A percentile compares a stretch with the other conserved stretches of the same genome.
Conservation (phyloP, 2,797 vertebrate species). For the Mergus octosetaceus region DNA sequence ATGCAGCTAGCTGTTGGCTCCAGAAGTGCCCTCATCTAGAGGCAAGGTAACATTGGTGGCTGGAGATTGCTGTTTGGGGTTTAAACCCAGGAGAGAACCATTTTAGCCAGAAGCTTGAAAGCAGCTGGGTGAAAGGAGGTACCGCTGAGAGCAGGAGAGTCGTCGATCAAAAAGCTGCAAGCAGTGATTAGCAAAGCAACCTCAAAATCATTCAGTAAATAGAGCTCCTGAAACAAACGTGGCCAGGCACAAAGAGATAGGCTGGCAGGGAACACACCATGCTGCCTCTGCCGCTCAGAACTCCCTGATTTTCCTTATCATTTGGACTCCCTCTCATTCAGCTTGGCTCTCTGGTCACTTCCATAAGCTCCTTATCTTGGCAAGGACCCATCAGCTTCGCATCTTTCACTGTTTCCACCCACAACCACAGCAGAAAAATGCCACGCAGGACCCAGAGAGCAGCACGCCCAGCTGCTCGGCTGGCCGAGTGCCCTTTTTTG, state of each 20-base stretch:
- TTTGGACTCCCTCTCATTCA: neutral
- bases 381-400: neutral
- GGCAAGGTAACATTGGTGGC: neutral
- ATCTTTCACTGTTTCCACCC: neutral
- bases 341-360: neutral
- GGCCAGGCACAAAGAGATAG: neutral
- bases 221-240: neutral
- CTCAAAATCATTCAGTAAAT: neutral
- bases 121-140: neutral
- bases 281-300: neutral
- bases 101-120: conserved; percentile 7
- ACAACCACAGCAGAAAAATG: neutral
- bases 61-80: neutral
- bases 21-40: neutral
- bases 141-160: neutral
- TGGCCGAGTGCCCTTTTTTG: neutral
- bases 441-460: neutral
- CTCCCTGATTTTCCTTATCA: neutral
- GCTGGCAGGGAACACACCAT: neutral
- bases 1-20: neutral
- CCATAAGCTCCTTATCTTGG: neutral
- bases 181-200: neutral
- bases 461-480: neutral
- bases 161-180: neutral
- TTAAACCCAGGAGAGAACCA: neutral